A percentile compares a stretch with the other conserved stretches of the same genome.
phyloP scores from a whole-genome alignment of 2,113 vertebrate species.

The Nothocercus julius region DNA sequence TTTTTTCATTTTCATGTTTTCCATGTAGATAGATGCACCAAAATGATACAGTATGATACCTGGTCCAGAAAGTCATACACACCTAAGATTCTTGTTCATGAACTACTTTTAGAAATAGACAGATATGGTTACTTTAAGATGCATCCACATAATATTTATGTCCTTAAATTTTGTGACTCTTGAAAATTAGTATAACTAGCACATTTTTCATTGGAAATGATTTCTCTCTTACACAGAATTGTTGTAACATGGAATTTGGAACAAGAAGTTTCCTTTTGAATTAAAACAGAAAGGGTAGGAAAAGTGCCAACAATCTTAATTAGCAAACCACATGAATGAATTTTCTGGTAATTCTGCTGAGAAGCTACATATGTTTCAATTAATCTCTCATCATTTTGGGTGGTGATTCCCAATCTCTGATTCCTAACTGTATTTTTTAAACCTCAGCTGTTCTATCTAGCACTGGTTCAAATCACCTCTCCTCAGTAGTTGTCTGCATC shows the following conservation, averaged over 20 bases:
- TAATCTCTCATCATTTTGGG: background rate
- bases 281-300: background rate
- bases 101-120: background rate
- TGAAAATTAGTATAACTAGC: background rate
- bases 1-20: background rate
- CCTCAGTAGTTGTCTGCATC: background rate
- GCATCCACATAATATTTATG: rapidly evolving
- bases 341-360: background rate
- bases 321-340: background rate
- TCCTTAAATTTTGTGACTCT: background rate
- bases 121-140: background rate
- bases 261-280: background rate
- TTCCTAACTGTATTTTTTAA: background rate
- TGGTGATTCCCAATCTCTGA: background rate
- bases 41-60: background rate
- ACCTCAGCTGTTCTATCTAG: too few species aligned
- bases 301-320: background rate
- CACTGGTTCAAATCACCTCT: background rate
- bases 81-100: background rate
- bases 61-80: background rate
- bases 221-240: background rate
- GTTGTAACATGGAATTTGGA: background rate
- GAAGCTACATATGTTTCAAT: background rate
- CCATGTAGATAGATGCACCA: background rate
- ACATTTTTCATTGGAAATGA: background rate